A percentile compares a stretch with the other conserved stretches of the same genome.
Evolutionary conservation across 2,113 vertebrate genomes (phyloP).

Genomic region (Aptenodytes forsteri): DNA sequence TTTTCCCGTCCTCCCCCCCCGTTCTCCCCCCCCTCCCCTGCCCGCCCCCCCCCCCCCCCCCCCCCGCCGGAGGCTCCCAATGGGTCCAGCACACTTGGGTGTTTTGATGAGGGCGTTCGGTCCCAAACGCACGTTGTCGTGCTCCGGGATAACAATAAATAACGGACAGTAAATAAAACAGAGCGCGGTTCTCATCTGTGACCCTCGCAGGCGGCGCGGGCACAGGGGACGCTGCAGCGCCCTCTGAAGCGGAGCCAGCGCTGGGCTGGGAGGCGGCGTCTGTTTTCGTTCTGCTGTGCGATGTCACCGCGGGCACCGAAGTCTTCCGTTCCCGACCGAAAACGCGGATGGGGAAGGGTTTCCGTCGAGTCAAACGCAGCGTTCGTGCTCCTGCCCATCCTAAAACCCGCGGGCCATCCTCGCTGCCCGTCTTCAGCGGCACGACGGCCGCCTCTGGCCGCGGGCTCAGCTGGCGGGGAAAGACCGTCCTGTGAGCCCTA

Average conservation of each 20-base stretch:
- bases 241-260: not conserved
- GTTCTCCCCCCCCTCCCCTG: too few species aligned
- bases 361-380: fast-evolving
- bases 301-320: fast-evolving
- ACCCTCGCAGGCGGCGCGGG: not conserved
- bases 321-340: not conserved
- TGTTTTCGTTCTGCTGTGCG: not conserved
- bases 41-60: too few species aligned
- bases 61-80: not conserved
- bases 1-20: not conserved
- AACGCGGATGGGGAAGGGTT: fast-evolving
- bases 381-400: fast-evolving
- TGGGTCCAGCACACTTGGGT: fast-evolving
- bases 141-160: not conserved
- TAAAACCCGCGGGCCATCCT: fast-evolving
- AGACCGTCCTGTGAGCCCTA: fast-evolving
- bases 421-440: not conserved
- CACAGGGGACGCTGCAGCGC: fast-evolving
- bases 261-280: not conserved
- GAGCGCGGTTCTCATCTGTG: fast-evolving
- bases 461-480: fast-evolving
- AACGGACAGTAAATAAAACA: not conserved
- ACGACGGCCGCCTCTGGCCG: fast-evolving
- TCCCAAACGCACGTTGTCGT: fast-evolving
- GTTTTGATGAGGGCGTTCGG: not conserved